phyloP scores from a whole-genome alignment of 2,888 invertebrate genomes.

The Gastracanthus pulcherrimus region DNA sequence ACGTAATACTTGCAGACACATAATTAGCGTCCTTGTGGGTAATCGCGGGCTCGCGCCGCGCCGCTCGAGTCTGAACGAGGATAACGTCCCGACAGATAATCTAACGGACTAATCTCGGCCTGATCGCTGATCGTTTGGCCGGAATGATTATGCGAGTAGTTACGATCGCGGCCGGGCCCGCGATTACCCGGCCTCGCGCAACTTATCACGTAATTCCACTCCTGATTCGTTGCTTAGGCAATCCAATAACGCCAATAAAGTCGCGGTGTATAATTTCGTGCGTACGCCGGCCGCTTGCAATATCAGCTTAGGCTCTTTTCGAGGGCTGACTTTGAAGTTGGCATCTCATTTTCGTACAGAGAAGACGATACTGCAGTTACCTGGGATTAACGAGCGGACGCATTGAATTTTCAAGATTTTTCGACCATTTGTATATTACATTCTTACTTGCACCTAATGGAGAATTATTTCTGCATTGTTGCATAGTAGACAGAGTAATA shows the following conservation, averaged over 20 bases:
- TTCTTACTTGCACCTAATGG: too few relatives aligned
- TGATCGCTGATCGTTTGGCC: constrained; percentile 52
- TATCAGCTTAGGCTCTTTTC: not conserved
- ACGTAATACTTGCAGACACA: constrained; percentile 48
- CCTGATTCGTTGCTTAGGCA: constrained; percentile 50
- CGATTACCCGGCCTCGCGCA: constrained; percentile 20
- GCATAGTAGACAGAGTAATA: too few relatives aligned
- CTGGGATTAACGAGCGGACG: not conserved
- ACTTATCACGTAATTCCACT: constrained; percentile 54
- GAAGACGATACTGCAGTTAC: not conserved
- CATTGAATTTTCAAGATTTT: not conserved
- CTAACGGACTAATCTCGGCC: constrained; percentile 66
- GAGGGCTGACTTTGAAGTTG: not conserved
- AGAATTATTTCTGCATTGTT: too few relatives aligned
- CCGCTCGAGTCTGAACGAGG: not conserved
- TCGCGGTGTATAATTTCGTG: constrained; percentile 25
- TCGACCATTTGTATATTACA: too few relatives aligned
- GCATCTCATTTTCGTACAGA: constrained; percentile 27
- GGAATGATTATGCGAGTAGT: constrained; percentile 50
- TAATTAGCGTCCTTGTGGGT: constrained; percentile 71
- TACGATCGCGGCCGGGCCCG: not conserved
- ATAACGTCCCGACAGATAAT: constrained; percentile 62
- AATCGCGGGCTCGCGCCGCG: constrained; percentile 58
- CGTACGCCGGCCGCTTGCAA: not conserved
- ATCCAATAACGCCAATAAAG: constrained; percentile 44